Base-by-base conservation (phyloP, 2,888 invertebrate genomes). In the Perizoma flavofasciatum region DNA sequence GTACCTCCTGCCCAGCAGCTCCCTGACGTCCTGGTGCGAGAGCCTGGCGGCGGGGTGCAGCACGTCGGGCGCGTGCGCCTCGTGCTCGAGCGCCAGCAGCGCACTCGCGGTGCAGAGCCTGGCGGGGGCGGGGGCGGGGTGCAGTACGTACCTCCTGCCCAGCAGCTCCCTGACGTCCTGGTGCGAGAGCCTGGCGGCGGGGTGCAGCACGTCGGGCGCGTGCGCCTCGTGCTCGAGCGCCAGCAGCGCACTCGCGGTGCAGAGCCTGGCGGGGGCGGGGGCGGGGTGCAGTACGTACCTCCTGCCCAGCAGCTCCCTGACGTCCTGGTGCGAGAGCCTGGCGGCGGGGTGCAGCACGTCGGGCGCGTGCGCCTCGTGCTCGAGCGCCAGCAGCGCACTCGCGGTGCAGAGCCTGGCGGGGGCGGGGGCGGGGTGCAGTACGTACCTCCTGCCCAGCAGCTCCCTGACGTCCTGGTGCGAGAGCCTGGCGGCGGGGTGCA, bases 21-120 rank as follows among this genome's bases (percentile, higher is more conserved):
- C 96, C 70, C 95, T 92, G 4, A 96, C 95, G 89, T 97, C 97
- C 55, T 94, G 32, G 6, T 6, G 97, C 96, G 52, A 98, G 87
- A 61, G 97, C 94, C 94, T 52, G 94, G 94, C 59, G 48, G 68
- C 37, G 32, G 55, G 69, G 59, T 39, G 69, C 66, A 96, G 96
- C 94, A 97, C 97, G 82, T 97, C 97, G 0, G 93, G 86, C 60
- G 97, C 94, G 86, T 98, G 98, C 32, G 94, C 92, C 0, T 96
- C 94, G 74, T 94, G 95, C 81, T 99, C 99, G 67, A 98, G 93
- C 84, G 98, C 98, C 44, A 99, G 93, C 69, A 99, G 94, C 5
- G 98, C 97, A 0, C 97, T 97, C 66, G 98, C 97, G 92, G 98
- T 98, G 45, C 96, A 95, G 40, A 98, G 92, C 39, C 98, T 93